Evolutionary conservation across 1,140 invertebrate genomes (phyloP).

Genomic region (Drosophila nigromelanica): DNA sequence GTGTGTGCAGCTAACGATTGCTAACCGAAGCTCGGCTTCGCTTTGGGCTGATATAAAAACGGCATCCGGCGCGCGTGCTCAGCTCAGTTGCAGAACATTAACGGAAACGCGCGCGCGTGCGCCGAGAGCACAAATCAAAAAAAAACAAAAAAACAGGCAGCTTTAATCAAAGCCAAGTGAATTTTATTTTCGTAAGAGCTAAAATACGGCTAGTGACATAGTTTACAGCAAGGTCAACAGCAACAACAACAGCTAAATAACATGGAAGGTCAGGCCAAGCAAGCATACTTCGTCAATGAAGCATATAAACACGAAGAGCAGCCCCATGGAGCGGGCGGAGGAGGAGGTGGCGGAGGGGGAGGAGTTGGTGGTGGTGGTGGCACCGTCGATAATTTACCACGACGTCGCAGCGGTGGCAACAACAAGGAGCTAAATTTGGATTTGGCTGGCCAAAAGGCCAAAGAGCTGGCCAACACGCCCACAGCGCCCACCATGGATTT

Average conservation of each 20-base stretch:
- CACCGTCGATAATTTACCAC: conserved; percentile 45
- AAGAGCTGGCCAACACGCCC: conserved; percentile 11
- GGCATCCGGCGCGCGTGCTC: conserved; percentile 71
- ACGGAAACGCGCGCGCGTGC: conserved; percentile 76
- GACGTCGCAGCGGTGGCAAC: conserved; percentile 74
- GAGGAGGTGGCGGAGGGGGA: conserved; percentile 30
- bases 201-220: conserved; percentile 59
- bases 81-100: conserved; percentile 75
- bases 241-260: too few relatives aligned
- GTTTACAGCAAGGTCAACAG: conserved; percentile 58
- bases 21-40: neutral
- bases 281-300: conserved; percentile 79
- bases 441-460: conserved; percentile 44
- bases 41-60: conserved; percentile 69
- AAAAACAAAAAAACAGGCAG: too few relatives aligned
- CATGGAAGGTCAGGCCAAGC: conserved; percentile 74
- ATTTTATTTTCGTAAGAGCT: neutral
- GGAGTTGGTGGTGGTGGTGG: conserved; percentile 1
- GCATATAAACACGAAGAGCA: conserved; percentile 69
- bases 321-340: conserved; percentile 34
- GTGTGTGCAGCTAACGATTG: too few relatives aligned
- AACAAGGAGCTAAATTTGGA: conserved; percentile 68
- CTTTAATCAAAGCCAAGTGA: too few relatives aligned
- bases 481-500: conserved; percentile 87
- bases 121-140: conserved; percentile 33